Evolutionary conservation across 2,113 vertebrate species (phyloP).

Genomic region (Anguilla japonica): DNA sequence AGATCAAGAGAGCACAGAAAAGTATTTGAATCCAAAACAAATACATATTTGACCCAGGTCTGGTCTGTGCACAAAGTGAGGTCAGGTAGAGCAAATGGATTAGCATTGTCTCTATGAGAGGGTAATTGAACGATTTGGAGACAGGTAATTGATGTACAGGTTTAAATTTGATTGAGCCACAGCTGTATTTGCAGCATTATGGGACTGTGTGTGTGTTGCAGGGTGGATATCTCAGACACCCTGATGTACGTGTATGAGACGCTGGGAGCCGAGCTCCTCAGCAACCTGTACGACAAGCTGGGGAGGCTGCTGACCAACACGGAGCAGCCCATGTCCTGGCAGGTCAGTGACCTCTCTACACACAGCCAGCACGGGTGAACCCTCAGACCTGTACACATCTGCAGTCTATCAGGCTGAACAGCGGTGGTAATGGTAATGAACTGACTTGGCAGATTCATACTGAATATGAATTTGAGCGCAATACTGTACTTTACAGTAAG

Average conservation of each 20-base stretch:
- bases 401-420: background rate
- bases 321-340: conserved; percentile 91
- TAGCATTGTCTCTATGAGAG: background rate
- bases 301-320: conserved; percentile 90
- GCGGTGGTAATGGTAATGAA: background rate
- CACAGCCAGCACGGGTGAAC: background rate
- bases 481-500: background rate
- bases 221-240: conserved; percentile 98
- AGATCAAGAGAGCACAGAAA: too few relatives aligned
- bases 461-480: too few relatives aligned
- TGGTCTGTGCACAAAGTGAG: background rate
- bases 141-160: background rate
- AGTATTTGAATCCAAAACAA: too few relatives aligned
- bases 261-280: conserved; percentile 95
- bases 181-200: conserved; percentile 4
- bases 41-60: too few relatives aligned
- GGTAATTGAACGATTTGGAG: background rate
- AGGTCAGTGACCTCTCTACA: conserved; percentile 71
- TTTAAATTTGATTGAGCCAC: background rate
- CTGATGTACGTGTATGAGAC: conserved; percentile 99
- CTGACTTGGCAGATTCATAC: background rate
- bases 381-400: background rate
- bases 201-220: conserved; percentile 56
- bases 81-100: background rate
- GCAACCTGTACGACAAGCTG: conserved; percentile 97